These are phyloP conservation scores for Amphipoea oculea DNA, from an alignment of 2,888 invertebrate genomes.

Conservation along the genomic window DNA sequence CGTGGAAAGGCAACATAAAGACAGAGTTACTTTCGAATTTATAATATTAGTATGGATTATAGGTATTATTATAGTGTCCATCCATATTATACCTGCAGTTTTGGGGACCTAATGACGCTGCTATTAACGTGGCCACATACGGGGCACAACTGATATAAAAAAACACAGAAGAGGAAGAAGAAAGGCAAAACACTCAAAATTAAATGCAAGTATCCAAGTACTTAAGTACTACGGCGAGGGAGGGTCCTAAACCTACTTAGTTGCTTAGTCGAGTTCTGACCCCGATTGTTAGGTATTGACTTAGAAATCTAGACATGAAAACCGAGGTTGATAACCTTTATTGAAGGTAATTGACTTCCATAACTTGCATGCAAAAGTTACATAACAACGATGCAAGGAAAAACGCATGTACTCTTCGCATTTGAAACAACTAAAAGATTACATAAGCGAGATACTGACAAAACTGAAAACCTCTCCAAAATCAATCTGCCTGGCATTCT, in stretches of 20 bases:
- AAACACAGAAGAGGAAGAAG: too few species aligned
- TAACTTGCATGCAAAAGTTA: conserved; percentile 15
- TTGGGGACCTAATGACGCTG: too few species aligned
- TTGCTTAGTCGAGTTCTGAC: neutral
- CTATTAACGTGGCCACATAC: too few species aligned
- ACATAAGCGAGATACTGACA: neutral
- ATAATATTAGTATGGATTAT: too few species aligned
- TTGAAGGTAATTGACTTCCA: conserved; percentile 33
- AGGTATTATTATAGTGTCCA: too few species aligned
- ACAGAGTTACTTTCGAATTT: too few species aligned
- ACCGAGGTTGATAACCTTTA: conserved; percentile 39
- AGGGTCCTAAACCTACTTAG: neutral
- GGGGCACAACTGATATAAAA: too few species aligned
- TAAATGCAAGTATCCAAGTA: neutral
- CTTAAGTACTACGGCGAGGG: neutral
- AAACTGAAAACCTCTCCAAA: neutral
- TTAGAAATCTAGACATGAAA: conserved; percentile 15
- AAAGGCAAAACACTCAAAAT: neutral
- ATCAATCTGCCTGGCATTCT: neutral
- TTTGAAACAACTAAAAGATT: neutral
- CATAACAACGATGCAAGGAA: conserved; percentile 5
- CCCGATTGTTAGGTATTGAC: conserved; percentile 9
- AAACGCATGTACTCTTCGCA: neutral
- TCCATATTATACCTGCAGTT: too few species aligned
- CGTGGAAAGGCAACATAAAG: too few species aligned